phyloP scores from a whole-genome alignment of 2,888 invertebrate species.

The Lasius platythorax region DNA sequence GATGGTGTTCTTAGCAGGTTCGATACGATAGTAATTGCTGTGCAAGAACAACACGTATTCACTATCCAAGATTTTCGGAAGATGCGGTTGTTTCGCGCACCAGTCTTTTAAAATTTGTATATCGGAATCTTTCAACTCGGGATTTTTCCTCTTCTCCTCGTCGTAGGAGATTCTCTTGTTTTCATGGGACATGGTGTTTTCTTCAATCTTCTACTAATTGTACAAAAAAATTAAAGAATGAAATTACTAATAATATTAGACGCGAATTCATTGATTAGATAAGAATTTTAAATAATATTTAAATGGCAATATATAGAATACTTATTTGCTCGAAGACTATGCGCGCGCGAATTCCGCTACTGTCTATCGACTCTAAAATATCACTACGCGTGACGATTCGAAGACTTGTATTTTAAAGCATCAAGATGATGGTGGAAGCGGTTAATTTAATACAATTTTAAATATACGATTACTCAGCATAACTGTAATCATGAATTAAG shows the following conservation, averaged over 20 bases:
- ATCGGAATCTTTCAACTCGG: conserved; percentile 88
- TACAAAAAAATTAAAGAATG: background rate
- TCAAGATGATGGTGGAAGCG: background rate
- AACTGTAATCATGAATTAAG: background rate
- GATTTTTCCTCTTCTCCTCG: conserved; percentile 89
- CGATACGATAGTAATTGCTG: conserved; percentile 90
- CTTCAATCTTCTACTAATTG: background rate
- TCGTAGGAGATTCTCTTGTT: conserved; percentile 81
- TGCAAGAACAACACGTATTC: conserved; percentile 90
- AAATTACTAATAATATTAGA: background rate
- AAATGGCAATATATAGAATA: background rate
- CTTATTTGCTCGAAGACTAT: background rate
- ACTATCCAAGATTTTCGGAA: conserved; percentile 88
- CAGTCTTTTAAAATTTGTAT: conserved; percentile 88
- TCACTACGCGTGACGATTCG: background rate
- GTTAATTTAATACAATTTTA: background rate
- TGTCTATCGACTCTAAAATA: background rate
- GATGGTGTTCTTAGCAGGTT: conserved; percentile 90
- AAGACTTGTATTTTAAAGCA: background rate
- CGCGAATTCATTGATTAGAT: background rate
- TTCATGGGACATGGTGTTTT: conserved; percentile 25
- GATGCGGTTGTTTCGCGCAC: conserved; percentile 89
- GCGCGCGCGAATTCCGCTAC: background rate
- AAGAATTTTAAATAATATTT: background rate
- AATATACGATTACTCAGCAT: background rate